Evolutionary conservation across 2,113 vertebrate species (phyloP).

Genomic region (Solenodon paradoxus): DNA sequence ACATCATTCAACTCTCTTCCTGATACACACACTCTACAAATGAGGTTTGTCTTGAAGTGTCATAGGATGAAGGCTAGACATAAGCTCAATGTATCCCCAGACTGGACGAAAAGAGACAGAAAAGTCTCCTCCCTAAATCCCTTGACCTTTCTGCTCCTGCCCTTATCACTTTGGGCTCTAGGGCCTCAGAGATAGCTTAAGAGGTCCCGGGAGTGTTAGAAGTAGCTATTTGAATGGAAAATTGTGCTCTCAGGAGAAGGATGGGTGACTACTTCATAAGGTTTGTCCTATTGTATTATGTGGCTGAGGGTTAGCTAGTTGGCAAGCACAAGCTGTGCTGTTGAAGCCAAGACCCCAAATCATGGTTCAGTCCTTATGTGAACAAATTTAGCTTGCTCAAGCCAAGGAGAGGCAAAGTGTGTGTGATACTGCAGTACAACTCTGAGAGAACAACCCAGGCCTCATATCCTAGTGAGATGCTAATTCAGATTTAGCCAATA

Average conservation of each 20-base stretch:
- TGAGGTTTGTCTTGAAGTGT: conserved; percentile 37
- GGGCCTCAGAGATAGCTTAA: neutral
- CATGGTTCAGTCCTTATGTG: neutral
- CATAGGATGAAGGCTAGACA: neutral
- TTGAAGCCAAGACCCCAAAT: neutral
- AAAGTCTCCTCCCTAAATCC: neutral
- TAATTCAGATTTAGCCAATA: neutral
- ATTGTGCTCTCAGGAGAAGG: neutral
- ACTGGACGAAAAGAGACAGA: neutral
- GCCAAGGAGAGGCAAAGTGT: conserved; percentile 15
- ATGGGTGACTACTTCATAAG: neutral
- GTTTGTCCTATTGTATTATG: neutral
- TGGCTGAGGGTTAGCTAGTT: neutral
- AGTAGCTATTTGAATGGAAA: neutral
- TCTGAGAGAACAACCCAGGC: neutral
- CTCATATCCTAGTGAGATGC: neutral
- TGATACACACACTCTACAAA: neutral
- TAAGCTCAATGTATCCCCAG: neutral
- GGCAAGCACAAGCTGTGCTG: neutral
- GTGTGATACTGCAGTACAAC: neutral
- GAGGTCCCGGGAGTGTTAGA: neutral
- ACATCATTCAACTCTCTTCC: neutral
- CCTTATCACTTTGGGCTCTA: neutral
- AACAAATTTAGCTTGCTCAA: conserved; percentile 2
- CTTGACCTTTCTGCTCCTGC: neutral